Base-by-base conservation (phyloP, 2,888 invertebrate species). In the Sthenelais limicola region DNA sequence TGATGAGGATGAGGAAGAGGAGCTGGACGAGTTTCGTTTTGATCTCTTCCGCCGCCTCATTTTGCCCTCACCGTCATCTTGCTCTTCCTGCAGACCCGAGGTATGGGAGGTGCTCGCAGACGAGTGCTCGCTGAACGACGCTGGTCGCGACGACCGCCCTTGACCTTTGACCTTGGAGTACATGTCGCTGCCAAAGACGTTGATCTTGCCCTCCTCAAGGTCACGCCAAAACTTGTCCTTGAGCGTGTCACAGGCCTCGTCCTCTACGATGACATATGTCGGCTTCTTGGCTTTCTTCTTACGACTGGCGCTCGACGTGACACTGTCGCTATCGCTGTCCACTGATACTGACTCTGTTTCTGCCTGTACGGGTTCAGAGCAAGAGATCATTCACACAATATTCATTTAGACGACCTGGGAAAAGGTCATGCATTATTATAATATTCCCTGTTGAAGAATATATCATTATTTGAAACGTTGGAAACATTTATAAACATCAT, bases 201-300 rank as follows among this genome's bases (percentile, higher is more conserved):
- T 82, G n/a, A 87, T 81, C 68, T 83, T 80, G 0, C 87, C 87
- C 71, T 85, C 81, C 74, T 87, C 85, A 12, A 87, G 80, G 73
- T 87, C 86, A 66, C 85, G 83, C 85, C 85, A 87, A 76, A 87
- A 87, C 5, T 83, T 84, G 78, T 87, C 85, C 73, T 85, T 86
- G 32, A 83, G 80, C 12, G 81, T 83, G 33, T 77, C 77, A n/a
- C 69, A 52, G 18, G 54, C 76, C 3, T 76, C 77, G 33, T 74
- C 76, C 26, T 58, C 47, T 7, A 71, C 71, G 35, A 62, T 62
- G 58, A 47, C 38, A 49, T 71, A 71, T 21, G 28, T 62, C 18
- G 43, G 47, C 28, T 71, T 71, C 18, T 18, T 48, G 15, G n/a
- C 43, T 21, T 58, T 62, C 35, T 52, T 51, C 35, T 52, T 68